Percentiles rank a stretch among this genome's conserved stretches.
Conservation (phyloP, 2,113 vertebrate species). For the Chlamydotis undulata region DNA sequence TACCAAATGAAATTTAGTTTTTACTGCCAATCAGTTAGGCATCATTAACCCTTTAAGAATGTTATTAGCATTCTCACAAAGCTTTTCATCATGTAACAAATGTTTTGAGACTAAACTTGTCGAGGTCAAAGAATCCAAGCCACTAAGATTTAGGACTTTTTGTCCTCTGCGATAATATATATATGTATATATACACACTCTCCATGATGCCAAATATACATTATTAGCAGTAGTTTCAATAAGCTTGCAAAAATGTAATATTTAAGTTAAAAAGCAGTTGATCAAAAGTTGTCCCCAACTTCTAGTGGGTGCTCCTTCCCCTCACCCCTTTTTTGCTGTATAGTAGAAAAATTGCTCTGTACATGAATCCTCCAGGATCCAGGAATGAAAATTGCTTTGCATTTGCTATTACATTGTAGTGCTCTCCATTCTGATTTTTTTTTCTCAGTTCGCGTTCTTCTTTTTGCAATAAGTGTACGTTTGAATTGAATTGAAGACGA, state of each 20-base stretch:
- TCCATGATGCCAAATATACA: neutral
- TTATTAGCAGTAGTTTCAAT: neutral
- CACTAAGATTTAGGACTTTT: neutral
- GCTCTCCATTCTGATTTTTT: neutral
- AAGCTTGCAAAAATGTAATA: neutral
- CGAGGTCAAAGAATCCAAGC: slow-evolving; percentile 39
- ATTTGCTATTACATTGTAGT: slow-evolving; percentile 30
- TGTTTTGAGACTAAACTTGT: slow-evolving; percentile 48
- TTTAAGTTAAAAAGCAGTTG: slow-evolving; percentile 11
- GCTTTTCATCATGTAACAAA: slow-evolving; percentile 45
- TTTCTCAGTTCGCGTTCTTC: slow-evolving; percentile 34
- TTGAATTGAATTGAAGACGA: slow-evolving; percentile 63
- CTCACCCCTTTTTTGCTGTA: slow-evolving; percentile 13
- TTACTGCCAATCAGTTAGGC: slow-evolving; percentile 56
- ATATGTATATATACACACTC: neutral
- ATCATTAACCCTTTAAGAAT: slow-evolving; percentile 61
- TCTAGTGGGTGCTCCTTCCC: neutral
- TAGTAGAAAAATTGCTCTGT: slow-evolving; percentile 34
- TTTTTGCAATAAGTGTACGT: slow-evolving; percentile 56
- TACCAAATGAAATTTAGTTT: slow-evolving; percentile 51
- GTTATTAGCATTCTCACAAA: slow-evolving; percentile 37
- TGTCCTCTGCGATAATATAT: neutral
- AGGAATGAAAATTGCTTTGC: slow-evolving; percentile 56
- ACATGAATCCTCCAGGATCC: slow-evolving; percentile 26
- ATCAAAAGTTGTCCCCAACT: neutral